Conservation (phyloP, 2,797 vertebrate species). For the Thunnus albacares region DNA sequence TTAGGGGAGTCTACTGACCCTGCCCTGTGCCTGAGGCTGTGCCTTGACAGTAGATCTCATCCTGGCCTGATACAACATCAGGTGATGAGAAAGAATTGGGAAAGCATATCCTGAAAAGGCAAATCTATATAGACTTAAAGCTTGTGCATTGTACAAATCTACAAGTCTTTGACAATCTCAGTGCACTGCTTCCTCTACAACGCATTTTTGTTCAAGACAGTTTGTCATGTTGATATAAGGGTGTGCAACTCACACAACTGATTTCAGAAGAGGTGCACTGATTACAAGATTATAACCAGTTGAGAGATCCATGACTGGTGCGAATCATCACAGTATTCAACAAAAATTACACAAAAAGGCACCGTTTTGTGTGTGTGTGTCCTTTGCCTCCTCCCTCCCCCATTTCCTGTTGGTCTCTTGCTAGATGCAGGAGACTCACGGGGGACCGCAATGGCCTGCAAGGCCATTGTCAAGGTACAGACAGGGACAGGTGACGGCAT, state of each 20-base stretch:
- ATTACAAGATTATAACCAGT: neutral
- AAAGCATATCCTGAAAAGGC: slow-evolving; percentile 10
- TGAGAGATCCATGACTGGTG: neutral
- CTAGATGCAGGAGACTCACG: neutral
- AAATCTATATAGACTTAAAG: neutral
- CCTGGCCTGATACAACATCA: slow-evolving; percentile 28
- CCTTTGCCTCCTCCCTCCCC: neutral
- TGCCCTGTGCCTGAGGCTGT: slow-evolving; percentile 41
- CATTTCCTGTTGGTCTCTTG: neutral
- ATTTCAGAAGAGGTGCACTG: neutral
- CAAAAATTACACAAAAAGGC: neutral
- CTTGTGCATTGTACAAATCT: neutral
- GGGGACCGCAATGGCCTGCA: neutral
- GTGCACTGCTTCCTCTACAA: neutral
- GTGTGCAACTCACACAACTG: neutral
- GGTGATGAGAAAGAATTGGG: slow-evolving; percentile 12
- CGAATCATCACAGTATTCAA: slow-evolving; percentile 5
- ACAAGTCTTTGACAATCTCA: neutral
- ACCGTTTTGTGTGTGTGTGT: neutral
- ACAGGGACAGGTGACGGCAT: neutral
- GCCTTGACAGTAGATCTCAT: slow-evolving; percentile 35
- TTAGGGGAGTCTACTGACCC: slow-evolving; percentile 43
- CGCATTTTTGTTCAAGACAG: neutral
- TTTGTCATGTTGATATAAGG: neutral
- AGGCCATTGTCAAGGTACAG: neutral